Conservation (phyloP, 2,797 vertebrate species). For the Oreochromis mossambicus region DNA sequence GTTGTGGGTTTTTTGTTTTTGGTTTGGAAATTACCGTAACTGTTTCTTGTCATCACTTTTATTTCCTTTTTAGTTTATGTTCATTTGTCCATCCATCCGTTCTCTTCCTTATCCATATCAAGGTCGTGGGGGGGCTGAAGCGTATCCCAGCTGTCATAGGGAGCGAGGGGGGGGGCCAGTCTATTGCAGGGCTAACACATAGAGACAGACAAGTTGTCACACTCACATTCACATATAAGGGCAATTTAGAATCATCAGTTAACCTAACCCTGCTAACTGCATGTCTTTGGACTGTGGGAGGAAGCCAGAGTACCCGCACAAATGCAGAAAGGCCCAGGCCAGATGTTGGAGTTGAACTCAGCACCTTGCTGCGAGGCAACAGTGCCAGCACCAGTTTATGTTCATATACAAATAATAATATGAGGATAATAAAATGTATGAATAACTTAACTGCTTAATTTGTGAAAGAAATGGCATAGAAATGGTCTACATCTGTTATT, state of each 20-base stretch:
- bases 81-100: background rate
- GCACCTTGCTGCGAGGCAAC: background rate
- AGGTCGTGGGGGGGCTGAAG: background rate
- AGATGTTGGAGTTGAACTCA: background rate
- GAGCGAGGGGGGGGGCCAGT: background rate
- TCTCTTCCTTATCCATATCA: no score
- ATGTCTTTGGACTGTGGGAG: background rate
- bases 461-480: background rate
- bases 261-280: background rate
- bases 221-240: background rate
- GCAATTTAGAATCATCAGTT: background rate
- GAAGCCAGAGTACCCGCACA: background rate
- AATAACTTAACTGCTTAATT: background rate
- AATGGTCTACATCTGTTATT: background rate
- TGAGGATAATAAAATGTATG: background rate
- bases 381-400: background rate
- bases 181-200: background rate
- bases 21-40: background rate
- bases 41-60: background rate
- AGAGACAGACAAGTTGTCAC: background rate
- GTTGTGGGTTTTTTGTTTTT: background rate
- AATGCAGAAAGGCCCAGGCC: background rate
- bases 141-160: background rate
- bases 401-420: background rate
- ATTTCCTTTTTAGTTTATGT: background rate